Evolutionary conservation across 1,140 invertebrate species (phyloP), one percentile per base, ranked within the genome.

Genomic region (Danaus plexippus): DNA sequence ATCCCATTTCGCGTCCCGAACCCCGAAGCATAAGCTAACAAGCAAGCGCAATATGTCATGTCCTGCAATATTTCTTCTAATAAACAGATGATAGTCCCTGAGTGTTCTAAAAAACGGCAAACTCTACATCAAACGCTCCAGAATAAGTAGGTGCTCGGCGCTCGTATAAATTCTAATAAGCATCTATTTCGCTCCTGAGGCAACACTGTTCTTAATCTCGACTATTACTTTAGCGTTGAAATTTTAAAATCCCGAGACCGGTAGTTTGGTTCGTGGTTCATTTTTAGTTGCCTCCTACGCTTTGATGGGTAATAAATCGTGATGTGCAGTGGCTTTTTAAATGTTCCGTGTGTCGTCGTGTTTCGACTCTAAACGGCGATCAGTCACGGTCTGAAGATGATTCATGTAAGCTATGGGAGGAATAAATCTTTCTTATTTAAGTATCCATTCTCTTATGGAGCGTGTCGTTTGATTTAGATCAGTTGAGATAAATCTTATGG

Each of bases 211-310:
- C 71, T 66, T 85, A 82, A 83, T 85, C 77, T 79, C 68, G 58
- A 71, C 73, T 75, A 84, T 85, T 82, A 82, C 72, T 71, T 68
- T 74, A 68, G 63, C 65, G 71, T 63, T 61, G 68, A 74, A 61
- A 69, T 79, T 80, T 79, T 77, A 71, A 76, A 74, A 77, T 54
- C 54, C 47, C 15, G 57, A 64, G 64, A 73, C 66, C 71, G 73
- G 73, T 83, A 83, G 78, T 85, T 81, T 69, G 42, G 65, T 73
- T 72, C 64, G 61, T 71, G 67, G 69, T 78, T 80, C 77, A 80
- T 85, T 82, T 80, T 77, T 74, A 79, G 73, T 77, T 73, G 68
- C 73, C 77, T 76, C 77, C 80, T 81, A 75, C 77, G 73, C 73
- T 70, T 49, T 64, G 61, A 45, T 54, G 64, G 53, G 57, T 75